These are phyloP conservation scores for Melanerpes formicivorus DNA, from an alignment of 2,113 vertebrate species.

Conservation along the genomic window DNA sequence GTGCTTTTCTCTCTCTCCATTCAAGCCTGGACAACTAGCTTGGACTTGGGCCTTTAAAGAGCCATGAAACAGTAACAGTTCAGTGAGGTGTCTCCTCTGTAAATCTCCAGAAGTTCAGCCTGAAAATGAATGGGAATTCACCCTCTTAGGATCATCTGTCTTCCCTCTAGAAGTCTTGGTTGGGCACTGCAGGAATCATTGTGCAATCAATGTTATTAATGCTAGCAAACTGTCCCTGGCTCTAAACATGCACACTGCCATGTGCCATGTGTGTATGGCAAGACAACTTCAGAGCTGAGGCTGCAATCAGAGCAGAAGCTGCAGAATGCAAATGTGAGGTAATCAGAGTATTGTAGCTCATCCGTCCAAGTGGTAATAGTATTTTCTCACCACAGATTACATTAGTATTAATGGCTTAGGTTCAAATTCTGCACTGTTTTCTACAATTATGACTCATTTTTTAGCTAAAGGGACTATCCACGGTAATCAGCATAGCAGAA, in stretches of 20 bases:
- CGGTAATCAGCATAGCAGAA: slow-evolving; percentile 30
- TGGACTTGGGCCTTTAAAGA: background rate
- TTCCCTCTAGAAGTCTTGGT: background rate
- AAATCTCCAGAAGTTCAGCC: background rate
- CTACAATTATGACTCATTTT: slow-evolving; percentile 55
- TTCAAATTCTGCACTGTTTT: slow-evolving; percentile 57
- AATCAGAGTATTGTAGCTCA: slow-evolving; percentile 53
- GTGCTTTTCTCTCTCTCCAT: background rate
- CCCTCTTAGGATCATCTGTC: background rate
- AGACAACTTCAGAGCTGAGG: slow-evolving; percentile 18
- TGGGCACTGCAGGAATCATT: slow-evolving; percentile 5
- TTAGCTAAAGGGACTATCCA: slow-evolving; percentile 49
- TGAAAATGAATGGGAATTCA: background rate
- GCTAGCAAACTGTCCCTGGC: background rate
- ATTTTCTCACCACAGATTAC: slow-evolving; percentile 63
- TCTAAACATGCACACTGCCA: background rate
- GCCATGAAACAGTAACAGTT: background rate
- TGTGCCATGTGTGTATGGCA: background rate
- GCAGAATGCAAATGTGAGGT: slow-evolving; percentile 54
- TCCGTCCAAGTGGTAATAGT: slow-evolving; percentile 55
- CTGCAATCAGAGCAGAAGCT: slow-evolving; percentile 30
- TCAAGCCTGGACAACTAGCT: background rate
- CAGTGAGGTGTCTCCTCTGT: background rate
- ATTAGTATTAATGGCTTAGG: slow-evolving; percentile 55
- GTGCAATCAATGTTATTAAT: slow-evolving; percentile 43